A percentile compares a stretch with the other conserved stretches of the same genome.
Conservation (phyloP, 2,888 invertebrate genomes). For the Cryptops parisi region DNA sequence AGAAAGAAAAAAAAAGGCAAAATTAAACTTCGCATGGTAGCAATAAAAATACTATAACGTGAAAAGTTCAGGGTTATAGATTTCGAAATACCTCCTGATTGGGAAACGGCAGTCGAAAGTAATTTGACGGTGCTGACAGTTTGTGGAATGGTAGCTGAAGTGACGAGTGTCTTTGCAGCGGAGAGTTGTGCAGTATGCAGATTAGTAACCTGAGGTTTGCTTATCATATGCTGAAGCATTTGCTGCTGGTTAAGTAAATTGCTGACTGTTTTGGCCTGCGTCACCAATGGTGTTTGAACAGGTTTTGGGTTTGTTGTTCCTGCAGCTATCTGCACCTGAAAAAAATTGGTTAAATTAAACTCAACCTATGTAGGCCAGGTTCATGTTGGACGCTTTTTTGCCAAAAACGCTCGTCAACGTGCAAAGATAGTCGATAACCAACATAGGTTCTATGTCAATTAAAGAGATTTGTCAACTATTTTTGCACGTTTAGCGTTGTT, state of each 20-base stretch:
- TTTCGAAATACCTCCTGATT: too few relatives aligned
- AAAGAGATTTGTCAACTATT: not conserved
- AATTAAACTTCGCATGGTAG: too few relatives aligned
- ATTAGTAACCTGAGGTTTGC: slow-evolving; percentile 1
- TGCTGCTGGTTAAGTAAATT: slow-evolving; percentile 16
- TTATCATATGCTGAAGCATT: slow-evolving; percentile 5
- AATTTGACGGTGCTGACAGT: slow-evolving; percentile 14
- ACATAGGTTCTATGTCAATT: not conserved
- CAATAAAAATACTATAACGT: not conserved
- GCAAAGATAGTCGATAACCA: not conserved
- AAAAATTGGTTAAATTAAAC: too few relatives aligned
- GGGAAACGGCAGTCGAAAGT: slow-evolving; percentile 10
- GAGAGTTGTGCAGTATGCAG: not conserved
- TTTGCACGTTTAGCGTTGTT: too few relatives aligned
- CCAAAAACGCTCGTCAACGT: too few relatives aligned
- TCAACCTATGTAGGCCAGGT: too few relatives aligned
- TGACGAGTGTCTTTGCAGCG: not conserved
- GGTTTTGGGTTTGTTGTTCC: not conserved
- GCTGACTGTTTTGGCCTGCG: slow-evolving; percentile 15
- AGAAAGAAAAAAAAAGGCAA: too few relatives aligned
- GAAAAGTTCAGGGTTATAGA: too few relatives aligned
- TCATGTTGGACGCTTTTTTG: too few relatives aligned
- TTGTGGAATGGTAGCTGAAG: slow-evolving; percentile 8
- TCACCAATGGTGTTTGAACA: not conserved
- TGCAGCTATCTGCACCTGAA: slow-evolving; percentile 7